Base-by-base conservation (phyloP, 2,113 vertebrate genomes). In the Telmatochromis sp. region DNA sequence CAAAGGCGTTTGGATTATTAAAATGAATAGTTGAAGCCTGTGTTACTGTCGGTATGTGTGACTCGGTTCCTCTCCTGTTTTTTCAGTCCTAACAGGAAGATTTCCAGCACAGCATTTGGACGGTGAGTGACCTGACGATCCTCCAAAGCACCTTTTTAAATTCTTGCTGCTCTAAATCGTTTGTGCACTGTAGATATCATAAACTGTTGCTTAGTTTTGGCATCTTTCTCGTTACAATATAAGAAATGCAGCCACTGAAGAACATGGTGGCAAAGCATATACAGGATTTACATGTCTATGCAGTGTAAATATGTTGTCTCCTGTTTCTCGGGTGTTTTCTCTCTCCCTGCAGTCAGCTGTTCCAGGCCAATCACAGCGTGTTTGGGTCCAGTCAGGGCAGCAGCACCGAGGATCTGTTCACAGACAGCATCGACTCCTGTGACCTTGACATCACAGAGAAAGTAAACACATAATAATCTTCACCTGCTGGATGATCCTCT, bases 361-460 rank as follows among this genome's bases (percentile, higher is more conserved):
- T 99, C 92, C 97, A 99, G 89, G 97, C 97, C 96, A 99, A 98
- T 95, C 98, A 99, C 95, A 92, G 86, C 2, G 90, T 94, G 78
- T 97, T 99, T 85, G 99, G 98, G 93, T 99, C 97, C 94, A 99
- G 98, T 75, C 98, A 98, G 86, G 88, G 82, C 2, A 98, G 98
- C 95, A 99, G 98, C 96, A 99, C 98, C 0, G 98, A 99, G 94
- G 98, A 99, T 86, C 93, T 99, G 92, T 99, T 98, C 96, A 93
- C 97, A 31, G 98, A 99, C 92, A 99, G 98, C 94, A 98, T 99
- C 12, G 98, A 99, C 95, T 99, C 98, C 79, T 98, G 97, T 83
- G 98, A 99, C 87, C 97, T 97, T 0, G 98, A 99, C 94, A 98
- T 99, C 94, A 98, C 98, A 0, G 98, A 99, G 91, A 99, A 99